Base-by-base conservation (phyloP, 1,140 invertebrate species). In the Paralvinella palmiformis region DNA sequence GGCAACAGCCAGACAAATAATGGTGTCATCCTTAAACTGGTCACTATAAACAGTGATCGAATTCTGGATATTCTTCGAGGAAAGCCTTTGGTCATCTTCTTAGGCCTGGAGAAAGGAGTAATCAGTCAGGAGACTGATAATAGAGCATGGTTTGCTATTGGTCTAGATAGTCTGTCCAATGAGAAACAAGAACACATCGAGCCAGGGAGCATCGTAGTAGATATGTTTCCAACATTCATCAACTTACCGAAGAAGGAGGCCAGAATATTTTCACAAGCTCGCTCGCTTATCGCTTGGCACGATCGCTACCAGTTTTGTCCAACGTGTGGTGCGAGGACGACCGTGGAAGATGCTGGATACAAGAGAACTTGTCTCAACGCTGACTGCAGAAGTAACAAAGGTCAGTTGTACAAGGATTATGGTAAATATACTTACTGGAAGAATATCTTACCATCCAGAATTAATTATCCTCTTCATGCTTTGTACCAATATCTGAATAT, bases 211-310 rank as follows among this genome's bases (percentile, higher is more conserved):
- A 27, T 59, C 7, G 71, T 73, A 35, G 36, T 73, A 22, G 45
- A 64, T 15, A 32, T 69, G 15, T 71, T 73, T 62, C 72, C 73
- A 4, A 69, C 63, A 6, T 66, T 68, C 13, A 65, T 78, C 65
- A 67, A 71, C 50, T 57, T 79, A 37, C 60, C 70, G 29, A 62
- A 70, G 5, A 62, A 67, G 0, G 74, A 78, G 22, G 77, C 75
- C 17, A 75, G 72, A 15, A 72, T 80, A 62, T 74, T 72, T 69
- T 72, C 73, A 1, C 76, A 79, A 68, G 81, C 80, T 13, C 70
- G 81, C 37, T 77, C 81, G 2, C 69, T 84, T 29, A 50, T 84
- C 32, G 76, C 73, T 3, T 84, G 83, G 82, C 71, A 82, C 57
- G 72, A 79, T 35, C 69, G 68, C 1, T 79, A 79, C 57, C 73